phyloP scores from a whole-genome alignment of 1,140 invertebrate genomes.

The Brachionus rotundiformis region DNA sequence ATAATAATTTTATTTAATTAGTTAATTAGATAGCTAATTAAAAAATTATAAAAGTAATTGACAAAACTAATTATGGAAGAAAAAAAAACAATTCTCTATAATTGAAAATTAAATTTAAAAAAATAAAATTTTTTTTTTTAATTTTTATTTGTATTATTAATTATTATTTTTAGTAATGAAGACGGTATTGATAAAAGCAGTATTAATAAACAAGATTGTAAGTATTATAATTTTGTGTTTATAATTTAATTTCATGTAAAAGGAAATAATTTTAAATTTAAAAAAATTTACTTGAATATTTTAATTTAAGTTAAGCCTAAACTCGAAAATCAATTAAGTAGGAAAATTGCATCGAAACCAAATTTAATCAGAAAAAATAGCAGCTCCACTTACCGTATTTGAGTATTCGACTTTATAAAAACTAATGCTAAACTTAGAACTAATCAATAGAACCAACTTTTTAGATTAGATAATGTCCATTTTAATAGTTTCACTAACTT shows the following conservation, averaged over 20 bases:
- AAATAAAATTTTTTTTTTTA: too few species aligned
- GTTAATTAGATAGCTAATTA: too few species aligned
- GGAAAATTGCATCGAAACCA: neutral
- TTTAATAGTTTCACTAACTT: neutral
- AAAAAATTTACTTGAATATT: neutral
- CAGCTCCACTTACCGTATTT: slow-evolving; percentile 35
- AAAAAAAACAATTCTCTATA: too few species aligned
- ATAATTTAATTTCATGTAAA: neutral
- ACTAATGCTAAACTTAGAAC: slow-evolving; percentile 51
- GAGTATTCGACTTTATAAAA: slow-evolving; percentile 37
- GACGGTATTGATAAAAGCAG: neutral
- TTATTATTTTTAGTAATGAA: neutral
- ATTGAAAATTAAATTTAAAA: neutral
- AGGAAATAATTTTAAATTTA: too few species aligned
- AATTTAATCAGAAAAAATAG: neutral
- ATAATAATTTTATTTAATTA: too few species aligned
- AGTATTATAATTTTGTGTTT: neutral
- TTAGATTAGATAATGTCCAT: neutral
- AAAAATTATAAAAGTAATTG: too few species aligned
- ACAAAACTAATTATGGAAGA: too few species aligned
- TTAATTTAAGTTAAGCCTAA: neutral
- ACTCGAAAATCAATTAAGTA: neutral
- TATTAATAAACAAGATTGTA: slow-evolving; percentile 48
- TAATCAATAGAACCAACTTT: neutral
- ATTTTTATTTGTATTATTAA: too few species aligned